Evolutionary conservation across 1,140 invertebrate species (phyloP).

Genomic region (Archivesica marissinica): DNA sequence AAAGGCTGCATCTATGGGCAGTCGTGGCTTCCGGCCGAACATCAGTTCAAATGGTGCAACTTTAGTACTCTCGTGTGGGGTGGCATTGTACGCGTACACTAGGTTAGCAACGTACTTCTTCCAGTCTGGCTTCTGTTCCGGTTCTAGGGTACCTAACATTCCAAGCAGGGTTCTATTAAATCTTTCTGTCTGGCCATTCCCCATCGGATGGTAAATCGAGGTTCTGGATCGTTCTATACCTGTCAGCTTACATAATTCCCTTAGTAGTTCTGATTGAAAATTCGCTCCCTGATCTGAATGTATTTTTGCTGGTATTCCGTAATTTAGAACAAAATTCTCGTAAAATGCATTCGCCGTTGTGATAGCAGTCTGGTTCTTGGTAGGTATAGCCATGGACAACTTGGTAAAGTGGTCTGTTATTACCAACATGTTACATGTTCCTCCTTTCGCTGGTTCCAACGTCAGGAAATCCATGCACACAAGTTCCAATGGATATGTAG

Average conservation of each 20-base stretch:
- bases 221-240: constrained; percentile 27
- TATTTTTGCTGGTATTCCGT: background rate
- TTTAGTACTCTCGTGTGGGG: too few species aligned
- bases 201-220: constrained; percentile 17
- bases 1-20: constrained; percentile 50
- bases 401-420: too few species aligned
- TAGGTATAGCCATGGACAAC: constrained; percentile 6
- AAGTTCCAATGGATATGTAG: too few species aligned
- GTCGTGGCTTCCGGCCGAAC: constrained; percentile 54
- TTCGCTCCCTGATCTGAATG: constrained; percentile 42
- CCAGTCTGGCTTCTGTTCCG: constrained; percentile 13
- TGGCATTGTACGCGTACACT: too few species aligned
- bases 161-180: constrained; percentile 49
- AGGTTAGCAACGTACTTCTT: constrained; percentile 1
- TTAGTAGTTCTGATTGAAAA: constrained; percentile 27
- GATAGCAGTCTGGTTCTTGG: too few species aligned
- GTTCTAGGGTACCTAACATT: constrained; percentile 48
- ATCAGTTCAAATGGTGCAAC: constrained; percentile 45
- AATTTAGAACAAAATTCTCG: too few species aligned
- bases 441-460: background rate
- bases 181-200: constrained; percentile 37
- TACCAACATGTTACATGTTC: too few species aligned
- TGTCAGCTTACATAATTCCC: background rate
- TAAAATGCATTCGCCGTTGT: too few species aligned
- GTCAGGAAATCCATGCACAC: too few species aligned